Conservation (phyloP, 1,140 invertebrate species). For the Riptortus pedestris region DNA sequence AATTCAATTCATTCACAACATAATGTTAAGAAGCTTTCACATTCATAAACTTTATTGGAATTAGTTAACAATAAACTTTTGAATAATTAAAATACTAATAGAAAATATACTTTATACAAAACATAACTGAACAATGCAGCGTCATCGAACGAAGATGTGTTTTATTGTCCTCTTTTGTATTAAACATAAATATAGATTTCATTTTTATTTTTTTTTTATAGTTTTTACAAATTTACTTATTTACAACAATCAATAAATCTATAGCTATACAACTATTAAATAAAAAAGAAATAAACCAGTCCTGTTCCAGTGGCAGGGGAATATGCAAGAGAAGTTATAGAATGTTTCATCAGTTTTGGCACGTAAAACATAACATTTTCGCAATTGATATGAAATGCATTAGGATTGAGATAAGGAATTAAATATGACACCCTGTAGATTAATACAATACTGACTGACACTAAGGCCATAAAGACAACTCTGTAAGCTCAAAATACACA, state of each 20-base stretch:
- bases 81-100: neutral
- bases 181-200: conserved; percentile 4
- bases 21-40: neutral
- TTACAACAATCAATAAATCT: conserved; percentile 18
- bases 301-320: conserved; percentile 11
- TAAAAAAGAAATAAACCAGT: neutral
- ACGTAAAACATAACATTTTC: too few relatives aligned
- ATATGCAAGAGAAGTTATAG: neutral
- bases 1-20: neutral
- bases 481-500: too few relatives aligned
- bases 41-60: conserved; percentile 6
- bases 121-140: conserved; percentile 3
- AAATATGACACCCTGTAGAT: too few relatives aligned
- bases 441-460: too few relatives aligned
- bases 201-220: neutral
- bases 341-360: neutral
- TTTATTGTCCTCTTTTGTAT: conserved; percentile 15
- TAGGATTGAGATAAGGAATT: too few relatives aligned
- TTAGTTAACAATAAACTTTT: conserved; percentile 6
- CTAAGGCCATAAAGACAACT: too few relatives aligned
- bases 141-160: neutral
- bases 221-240: neutral
- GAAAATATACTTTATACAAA: conserved; percentile 12
- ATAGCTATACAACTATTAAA: conserved; percentile 5
- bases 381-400: too few relatives aligned